Conservation (phyloP, 2,888 invertebrate genomes). For the Osmoderma eremita region DNA sequence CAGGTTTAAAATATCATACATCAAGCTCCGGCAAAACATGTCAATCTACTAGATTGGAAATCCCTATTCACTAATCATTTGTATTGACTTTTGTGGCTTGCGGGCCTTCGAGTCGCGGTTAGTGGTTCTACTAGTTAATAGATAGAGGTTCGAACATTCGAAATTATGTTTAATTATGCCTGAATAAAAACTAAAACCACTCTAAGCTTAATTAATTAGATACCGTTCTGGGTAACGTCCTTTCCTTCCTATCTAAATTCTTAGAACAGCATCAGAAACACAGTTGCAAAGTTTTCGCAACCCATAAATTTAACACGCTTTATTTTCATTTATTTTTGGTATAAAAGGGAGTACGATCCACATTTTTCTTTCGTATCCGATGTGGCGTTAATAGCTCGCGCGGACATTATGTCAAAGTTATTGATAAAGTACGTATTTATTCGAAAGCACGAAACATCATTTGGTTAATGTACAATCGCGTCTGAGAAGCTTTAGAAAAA, state of each 20-base stretch:
- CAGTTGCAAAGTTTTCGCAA: neutral
- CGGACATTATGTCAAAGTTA: slow-evolving; percentile 19
- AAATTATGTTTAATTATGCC: no score
- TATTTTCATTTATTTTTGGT: slow-evolving; percentile 7
- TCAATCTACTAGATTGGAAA: neutral
- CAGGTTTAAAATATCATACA: neutral
- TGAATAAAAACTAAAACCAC: no score
- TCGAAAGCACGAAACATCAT: neutral
- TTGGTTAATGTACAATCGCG: slow-evolving; percentile 2
- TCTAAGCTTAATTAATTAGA: neutral
- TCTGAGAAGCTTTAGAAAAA: neutral
- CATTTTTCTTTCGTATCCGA: neutral
- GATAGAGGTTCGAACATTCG: no score
- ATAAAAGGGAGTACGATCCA: slow-evolving; percentile 8
- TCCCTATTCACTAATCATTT: neutral
- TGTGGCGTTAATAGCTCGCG: slow-evolving; percentile 15
- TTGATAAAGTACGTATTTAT: slow-evolving; percentile 22
- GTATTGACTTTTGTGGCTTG: neutral
- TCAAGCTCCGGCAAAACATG: neutral
- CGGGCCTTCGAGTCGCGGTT: neutral
- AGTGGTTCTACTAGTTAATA: neutral
- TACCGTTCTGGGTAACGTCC: neutral
- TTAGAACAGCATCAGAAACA: no score
- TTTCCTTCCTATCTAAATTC: neutral
- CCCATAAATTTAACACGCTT: slow-evolving; percentile 10